Evolutionary conservation across 2,888 invertebrate species (phyloP).

Genomic region (Oscheius sp.): DNA sequence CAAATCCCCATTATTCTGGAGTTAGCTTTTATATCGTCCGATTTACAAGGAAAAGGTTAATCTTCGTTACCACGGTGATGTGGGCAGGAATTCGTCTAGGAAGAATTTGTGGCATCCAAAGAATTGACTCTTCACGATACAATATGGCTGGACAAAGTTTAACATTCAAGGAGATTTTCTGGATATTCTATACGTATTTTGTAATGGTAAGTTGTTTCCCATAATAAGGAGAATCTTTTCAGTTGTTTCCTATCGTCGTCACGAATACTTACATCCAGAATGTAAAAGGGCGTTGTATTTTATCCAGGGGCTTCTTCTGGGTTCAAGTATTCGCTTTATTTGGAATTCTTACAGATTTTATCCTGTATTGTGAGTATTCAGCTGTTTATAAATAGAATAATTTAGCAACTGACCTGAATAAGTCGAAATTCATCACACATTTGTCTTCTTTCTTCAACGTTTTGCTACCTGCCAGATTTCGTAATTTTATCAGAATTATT

Average conservation of each 20-base stretch:
- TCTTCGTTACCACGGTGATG: not conserved
- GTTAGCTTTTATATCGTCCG: too few species aligned
- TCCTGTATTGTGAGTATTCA: constrained; percentile 8
- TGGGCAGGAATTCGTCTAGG: too few species aligned
- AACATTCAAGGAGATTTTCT: not conserved
- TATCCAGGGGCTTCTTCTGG: constrained; percentile 11
- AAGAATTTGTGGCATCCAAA: too few species aligned
- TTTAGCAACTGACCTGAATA: not conserved
- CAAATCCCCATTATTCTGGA: too few species aligned
- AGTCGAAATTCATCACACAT: too few species aligned
- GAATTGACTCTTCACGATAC: too few species aligned
- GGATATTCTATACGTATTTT: constrained; percentile 17
- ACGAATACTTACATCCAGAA: not conserved
- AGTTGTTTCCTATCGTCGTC: constrained; percentile 17
- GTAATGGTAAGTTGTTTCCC: not conserved
- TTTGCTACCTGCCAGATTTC: not conserved
- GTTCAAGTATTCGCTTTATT: not conserved
- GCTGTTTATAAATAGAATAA: not conserved
- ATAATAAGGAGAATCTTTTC: not conserved
- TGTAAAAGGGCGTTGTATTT: not conserved
- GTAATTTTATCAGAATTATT: not conserved
- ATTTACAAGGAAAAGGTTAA: too few species aligned
- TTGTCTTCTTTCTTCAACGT: too few species aligned
- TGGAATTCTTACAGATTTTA: constrained; percentile 2
- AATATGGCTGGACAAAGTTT: not conserved